Evolutionary conservation across 64 coral and sea anemone genomes (phyloP), one percentile per base, ranked within the genome.

Genomic region (Montipora cactus): DNA sequence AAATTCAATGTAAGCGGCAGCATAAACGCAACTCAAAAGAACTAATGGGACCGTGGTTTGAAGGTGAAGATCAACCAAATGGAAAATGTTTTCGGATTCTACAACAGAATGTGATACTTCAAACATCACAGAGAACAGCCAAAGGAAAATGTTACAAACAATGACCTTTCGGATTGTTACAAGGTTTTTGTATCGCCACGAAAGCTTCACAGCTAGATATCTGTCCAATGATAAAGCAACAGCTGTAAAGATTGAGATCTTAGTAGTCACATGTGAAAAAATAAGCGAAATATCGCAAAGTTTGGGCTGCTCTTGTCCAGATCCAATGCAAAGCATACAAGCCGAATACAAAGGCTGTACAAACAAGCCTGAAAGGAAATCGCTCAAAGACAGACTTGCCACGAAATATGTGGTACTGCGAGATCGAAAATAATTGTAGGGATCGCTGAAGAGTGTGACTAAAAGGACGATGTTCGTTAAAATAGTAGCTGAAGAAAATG

Each of bases 191-290:
- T 96, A 96, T 47, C 61, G 93, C 95, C 74, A 90, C 4, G 80
- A 44, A 22, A 93, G 87, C 57, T 88, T 96, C 12, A 96, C 66
- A 0, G 90, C 91, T 8, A 96, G 69, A 13, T 83, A 92, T 13
- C 95, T 87, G 86, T 96, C 95, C 20, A 96, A n/a, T 4, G 95
- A 93, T 75, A 96, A 57, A 11, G 72, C 91, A 2, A 96, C 91
- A 0, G 93, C 86, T 18, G 91, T 93, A 13, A 80, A 68, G 68
- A 96, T 92, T 5, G 95, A 96, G 16, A 96, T 90, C 72, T 96
- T 96, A 1, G 90, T 87, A 45, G 25, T 88, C 8, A 93, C 62
- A 93, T 96, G 95, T 79, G 90, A 93, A 0, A 87, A 91, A 49
- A 96, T 89, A 5, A 79, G 51, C 1, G 74, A 49, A 44, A 96